Base-by-base conservation (phyloP, 2,888 invertebrate genomes). In the Loripinus fragilis region DNA sequence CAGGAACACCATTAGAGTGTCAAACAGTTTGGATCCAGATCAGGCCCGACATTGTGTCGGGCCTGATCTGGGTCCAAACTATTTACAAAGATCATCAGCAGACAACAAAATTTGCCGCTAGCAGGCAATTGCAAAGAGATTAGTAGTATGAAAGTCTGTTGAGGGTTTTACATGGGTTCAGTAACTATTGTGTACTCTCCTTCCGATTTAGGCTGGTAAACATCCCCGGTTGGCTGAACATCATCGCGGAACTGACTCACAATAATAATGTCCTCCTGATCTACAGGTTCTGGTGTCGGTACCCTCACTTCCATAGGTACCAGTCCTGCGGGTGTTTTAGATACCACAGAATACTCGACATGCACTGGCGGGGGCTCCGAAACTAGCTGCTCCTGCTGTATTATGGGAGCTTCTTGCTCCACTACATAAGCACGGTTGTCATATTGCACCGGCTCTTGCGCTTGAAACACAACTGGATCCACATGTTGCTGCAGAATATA, bases 271-370 rank as follows among this genome's bases (percentile, higher is more conserved):
- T 80, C 72, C 7, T 78, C 69, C 28, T 80, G 78, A 33, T 76
- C 81, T 3, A 74, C 74, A 7, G 66, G 50, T 15, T 38, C 33
- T 8, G 52, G 52, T 2, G 60, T 33, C 25, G 52, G 52, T 15
- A 30, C 60, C 20, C 33, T 30, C 10, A 67, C 23, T 1, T 25
- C 42, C 28, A 17, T 52, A 17, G 33, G 41, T 23, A 28, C 41
- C 0, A 75, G 74, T 8, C 74, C 71, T 15, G 55, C 38, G 0
- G 77, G 55, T 17, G 71, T 30, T 38, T 76, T 80, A 25, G 65
- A 55, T 10, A 83, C 83, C 17, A 83, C 80, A n/a, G 83, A 80
- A 28, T 83, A 83, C 41, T 78, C 71, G 30, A 83, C 81, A 38
- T 83, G 83, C 12, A 83, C 77, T 1, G 83, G 83, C 12, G 80